phyloP scores from a whole-genome alignment of 2,113 vertebrate genomes.

The Xiphophorus hellerii region DNA sequence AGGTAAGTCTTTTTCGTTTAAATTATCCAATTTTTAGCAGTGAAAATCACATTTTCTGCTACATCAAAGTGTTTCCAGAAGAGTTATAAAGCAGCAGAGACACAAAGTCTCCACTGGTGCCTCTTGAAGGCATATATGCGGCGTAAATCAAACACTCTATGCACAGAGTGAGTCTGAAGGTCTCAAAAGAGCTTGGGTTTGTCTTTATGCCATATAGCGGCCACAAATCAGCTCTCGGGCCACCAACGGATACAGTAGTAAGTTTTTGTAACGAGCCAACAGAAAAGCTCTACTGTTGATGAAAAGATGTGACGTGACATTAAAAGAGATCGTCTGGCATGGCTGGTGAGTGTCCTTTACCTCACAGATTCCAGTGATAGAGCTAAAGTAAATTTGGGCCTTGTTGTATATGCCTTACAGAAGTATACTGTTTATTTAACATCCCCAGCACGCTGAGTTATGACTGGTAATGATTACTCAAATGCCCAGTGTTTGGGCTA shows the following conservation, averaged over 20 bases:
- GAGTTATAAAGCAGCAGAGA: background rate
- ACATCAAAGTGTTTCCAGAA: background rate
- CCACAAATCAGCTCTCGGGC: constrained; percentile 55
- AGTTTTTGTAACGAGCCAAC: constrained; percentile 27
- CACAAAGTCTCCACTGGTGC: constrained; percentile 11
- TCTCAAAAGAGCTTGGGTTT: constrained; percentile 30
- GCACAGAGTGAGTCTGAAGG: constrained; percentile 22
- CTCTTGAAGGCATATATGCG: constrained; percentile 8
- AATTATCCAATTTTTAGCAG: constrained; percentile 1
- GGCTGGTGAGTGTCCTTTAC: constrained; percentile 76
- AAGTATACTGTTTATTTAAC: constrained; percentile 86
- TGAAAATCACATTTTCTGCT: constrained; percentile 4
- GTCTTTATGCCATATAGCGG: constrained; percentile 46
- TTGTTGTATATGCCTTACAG: constrained; percentile 82
- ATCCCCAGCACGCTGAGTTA: constrained; percentile 80
- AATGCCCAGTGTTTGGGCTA: constrained; percentile 81
- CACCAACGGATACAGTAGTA: constrained; percentile 51
- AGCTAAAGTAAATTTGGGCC: constrained; percentile 82
- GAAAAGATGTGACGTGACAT: constrained; percentile 61
- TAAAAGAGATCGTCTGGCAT: constrained; percentile 60
- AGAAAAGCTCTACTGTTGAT: constrained; percentile 35
- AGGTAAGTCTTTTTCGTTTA: background rate
- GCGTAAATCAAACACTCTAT: constrained; percentile 28
- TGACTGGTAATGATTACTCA: constrained; percentile 83
- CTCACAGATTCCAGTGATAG: constrained; percentile 81